phyloP scores from a whole-genome alignment of 2,113 vertebrate genomes.

The Trachemys scripta region DNA sequence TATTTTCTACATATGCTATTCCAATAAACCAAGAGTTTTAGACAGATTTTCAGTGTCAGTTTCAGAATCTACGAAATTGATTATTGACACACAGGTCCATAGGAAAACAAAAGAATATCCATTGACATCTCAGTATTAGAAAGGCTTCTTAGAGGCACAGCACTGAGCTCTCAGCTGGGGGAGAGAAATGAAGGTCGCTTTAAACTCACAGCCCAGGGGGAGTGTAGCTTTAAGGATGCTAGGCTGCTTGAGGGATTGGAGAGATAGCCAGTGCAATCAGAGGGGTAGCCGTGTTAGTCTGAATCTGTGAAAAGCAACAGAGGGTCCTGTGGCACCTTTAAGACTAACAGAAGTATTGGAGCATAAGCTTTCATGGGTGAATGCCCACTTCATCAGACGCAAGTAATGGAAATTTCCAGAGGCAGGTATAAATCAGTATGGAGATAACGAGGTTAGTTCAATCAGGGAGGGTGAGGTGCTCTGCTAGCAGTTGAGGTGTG shows the following conservation, averaged over 20 bases:
- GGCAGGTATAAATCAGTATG: too few species aligned
- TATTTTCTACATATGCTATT: background rate
- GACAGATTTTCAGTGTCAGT: background rate
- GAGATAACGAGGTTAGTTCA: too few species aligned
- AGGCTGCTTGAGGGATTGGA: background rate
- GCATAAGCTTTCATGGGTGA: too few species aligned
- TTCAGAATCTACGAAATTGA: background rate
- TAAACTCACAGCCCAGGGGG: background rate
- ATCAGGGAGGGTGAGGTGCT: too few species aligned
- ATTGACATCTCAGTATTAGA: background rate
- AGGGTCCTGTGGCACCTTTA: too few species aligned
- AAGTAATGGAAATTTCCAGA: too few species aligned
- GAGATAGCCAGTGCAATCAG: background rate
- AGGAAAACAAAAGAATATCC: background rate
- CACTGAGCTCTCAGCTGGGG: too few species aligned
- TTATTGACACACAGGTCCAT: background rate
- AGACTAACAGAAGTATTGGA: too few species aligned
- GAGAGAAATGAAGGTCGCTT: background rate
- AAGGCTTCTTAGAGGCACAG: background rate
- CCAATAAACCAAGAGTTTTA: background rate
- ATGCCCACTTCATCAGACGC: too few species aligned
- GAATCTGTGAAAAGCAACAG: too few species aligned
- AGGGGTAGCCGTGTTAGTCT: too few species aligned
- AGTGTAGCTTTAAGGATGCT: background rate
- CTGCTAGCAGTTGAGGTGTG: too few species aligned